phyloP scores from a whole-genome alignment of 2,797 vertebrate species.

The Gobio occitaniae region DNA sequence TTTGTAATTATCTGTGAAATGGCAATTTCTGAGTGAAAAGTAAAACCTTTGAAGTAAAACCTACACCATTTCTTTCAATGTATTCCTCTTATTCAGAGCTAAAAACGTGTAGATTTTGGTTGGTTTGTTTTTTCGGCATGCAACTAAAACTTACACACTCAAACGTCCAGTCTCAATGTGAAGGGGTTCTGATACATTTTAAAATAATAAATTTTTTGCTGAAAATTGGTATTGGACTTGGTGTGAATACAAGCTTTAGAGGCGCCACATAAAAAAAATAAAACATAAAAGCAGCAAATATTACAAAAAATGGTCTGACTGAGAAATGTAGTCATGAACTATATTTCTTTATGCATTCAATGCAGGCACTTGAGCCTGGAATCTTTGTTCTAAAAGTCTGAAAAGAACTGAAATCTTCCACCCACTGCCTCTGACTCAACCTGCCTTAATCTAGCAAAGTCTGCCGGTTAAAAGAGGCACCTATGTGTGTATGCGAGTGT shows the following conservation, averaged over 20 bases:
- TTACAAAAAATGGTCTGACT: constrained; percentile 13
- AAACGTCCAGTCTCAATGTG: background rate
- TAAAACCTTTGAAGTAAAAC: background rate
- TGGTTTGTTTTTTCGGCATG: background rate
- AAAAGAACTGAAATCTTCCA: constrained; percentile 52
- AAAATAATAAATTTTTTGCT: background rate
- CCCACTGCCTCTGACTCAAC: constrained; percentile 56
- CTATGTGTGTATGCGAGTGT: constrained; percentile 3
- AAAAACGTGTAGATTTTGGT: background rate
- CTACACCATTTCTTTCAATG: background rate
- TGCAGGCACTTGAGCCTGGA: constrained; percentile 12
- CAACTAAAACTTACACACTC: background rate
- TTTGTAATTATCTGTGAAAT: background rate
- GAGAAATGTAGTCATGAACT: constrained; percentile 13
- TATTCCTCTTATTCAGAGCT: background rate
- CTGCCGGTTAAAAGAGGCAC: constrained; percentile 36
- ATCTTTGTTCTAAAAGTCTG: constrained; percentile 35
- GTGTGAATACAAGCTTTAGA: background rate
- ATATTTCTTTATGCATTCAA: constrained; percentile 34
- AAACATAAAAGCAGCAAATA: background rate
- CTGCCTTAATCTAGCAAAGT: constrained; percentile 48
- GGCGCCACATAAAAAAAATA: background rate
- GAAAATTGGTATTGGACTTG: background rate
- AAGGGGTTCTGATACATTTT: background rate
- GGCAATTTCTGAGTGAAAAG: background rate